Conservation (phyloP, 2,888 invertebrate genomes). For the Habrosyne pyritoides region DNA sequence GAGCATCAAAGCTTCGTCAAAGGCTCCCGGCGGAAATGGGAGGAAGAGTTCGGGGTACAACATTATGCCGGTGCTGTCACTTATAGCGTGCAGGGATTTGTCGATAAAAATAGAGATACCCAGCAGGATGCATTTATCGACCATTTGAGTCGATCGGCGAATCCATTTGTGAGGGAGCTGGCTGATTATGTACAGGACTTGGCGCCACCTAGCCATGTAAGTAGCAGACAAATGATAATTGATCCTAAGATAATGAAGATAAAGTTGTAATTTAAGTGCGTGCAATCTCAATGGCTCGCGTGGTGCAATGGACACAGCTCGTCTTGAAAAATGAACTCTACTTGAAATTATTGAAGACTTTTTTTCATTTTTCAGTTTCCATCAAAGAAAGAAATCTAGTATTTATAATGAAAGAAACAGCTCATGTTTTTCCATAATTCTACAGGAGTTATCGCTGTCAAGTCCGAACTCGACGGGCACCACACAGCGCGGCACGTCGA, state of each 20-base stretch:
- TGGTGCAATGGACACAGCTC: background rate
- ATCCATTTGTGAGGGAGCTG: conserved; percentile 91
- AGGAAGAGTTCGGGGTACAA: conserved; percentile 93
- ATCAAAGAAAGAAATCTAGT: no score
- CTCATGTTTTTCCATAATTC: background rate
- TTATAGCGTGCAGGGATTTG: conserved; percentile 90
- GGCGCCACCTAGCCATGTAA: conserved; percentile 86
- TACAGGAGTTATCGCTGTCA: conserved; percentile 78
- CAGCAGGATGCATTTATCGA: conserved; percentile 97
- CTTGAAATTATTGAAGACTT: background rate
- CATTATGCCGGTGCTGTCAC: conserved; percentile 96
- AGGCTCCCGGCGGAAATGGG: conserved; percentile 94
- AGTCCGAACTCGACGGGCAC: conserved; percentile 76
- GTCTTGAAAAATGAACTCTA: background rate
- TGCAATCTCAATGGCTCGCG: background rate
- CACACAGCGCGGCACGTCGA: conserved; percentile 92
- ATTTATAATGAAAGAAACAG: background rate
- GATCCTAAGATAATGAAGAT: background rate
- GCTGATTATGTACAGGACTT: conserved; percentile 81
- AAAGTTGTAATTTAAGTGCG: background rate
- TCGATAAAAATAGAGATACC: conserved; percentile 96
- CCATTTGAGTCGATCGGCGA: conserved; percentile 92
- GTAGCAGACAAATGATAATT: conserved; percentile 17
- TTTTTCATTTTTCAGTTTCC: background rate
- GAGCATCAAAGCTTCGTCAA: conserved; percentile 92